phyloP scores from a whole-genome alignment of 2,113 vertebrate species.

The Aphyosemion australe region DNA sequence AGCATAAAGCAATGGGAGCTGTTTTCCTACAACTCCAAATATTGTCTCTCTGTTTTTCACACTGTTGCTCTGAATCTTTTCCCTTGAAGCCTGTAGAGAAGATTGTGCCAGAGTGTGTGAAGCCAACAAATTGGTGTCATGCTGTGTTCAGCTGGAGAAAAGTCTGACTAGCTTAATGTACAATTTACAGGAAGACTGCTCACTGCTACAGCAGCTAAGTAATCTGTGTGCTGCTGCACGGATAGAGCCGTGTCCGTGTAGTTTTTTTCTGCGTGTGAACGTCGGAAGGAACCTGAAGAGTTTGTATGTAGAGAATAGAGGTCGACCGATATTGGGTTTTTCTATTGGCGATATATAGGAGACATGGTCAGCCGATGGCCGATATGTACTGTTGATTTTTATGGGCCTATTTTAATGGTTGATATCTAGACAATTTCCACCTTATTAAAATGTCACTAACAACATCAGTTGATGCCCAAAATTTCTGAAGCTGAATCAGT shows the following conservation, averaged over 20 bases:
- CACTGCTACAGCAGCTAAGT: background rate
- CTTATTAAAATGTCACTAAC: too few species aligned
- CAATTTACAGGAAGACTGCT: constrained; percentile 25
- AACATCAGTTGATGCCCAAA: too few species aligned
- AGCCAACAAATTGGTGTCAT: constrained; percentile 48
- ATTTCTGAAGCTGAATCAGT: too few species aligned
- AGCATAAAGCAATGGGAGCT: constrained; percentile 43
- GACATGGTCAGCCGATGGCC: too few species aligned
- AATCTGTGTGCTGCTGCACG: background rate
- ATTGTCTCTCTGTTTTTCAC: constrained; percentile 35
- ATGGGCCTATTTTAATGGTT: too few species aligned
- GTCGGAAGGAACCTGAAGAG: too few species aligned
- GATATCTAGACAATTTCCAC: too few species aligned
- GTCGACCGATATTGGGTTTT: too few species aligned
- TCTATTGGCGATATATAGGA: too few species aligned
- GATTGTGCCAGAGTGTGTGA: constrained; percentile 22
- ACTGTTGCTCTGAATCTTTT: constrained; percentile 5
- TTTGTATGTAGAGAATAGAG: too few species aligned
- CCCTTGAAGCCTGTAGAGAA: constrained; percentile 34
- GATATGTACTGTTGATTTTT: too few species aligned
- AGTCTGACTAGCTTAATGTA: constrained; percentile 21
- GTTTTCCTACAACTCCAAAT: constrained; percentile 43
- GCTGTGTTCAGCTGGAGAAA: constrained; percentile 39
- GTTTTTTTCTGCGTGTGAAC: too few species aligned
- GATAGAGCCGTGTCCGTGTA: background rate